These are phyloP conservation scores for Hypanus sabinus DNA, from an alignment of 2,113 vertebrate species.

Conservation along the genomic window DNA sequence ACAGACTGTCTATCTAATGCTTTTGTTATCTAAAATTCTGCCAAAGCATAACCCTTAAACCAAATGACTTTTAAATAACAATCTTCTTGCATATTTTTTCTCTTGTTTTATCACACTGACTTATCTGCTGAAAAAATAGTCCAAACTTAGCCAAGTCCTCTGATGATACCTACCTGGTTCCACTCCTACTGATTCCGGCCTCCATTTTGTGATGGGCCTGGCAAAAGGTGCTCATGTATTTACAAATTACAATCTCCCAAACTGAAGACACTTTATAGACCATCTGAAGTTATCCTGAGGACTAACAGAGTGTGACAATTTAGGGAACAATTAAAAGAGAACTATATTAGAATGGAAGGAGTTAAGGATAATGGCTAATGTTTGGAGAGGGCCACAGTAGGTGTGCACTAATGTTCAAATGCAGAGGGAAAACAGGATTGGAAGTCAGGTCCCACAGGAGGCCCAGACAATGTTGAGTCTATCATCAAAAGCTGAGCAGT, in stretches of 20 bases:
- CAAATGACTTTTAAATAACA: background rate
- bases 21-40: background rate
- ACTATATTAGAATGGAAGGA: no score
- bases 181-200: background rate
- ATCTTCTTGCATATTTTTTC: background rate
- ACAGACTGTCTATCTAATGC: background rate
- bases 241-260: background rate
- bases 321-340: no score
- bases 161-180: background rate
- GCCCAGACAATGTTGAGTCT: no score
- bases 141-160: background rate
- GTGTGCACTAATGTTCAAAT: no score
- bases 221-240: background rate
- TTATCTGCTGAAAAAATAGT: background rate
- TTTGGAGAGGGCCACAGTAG: no score
- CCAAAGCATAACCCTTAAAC: background rate
- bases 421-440: no score
- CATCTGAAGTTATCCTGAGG: no score
- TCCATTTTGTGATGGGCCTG: background rate
- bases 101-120: background rate
- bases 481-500: no score
- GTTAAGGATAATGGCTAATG: no score
- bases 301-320: no score
- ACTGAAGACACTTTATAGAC: no score
- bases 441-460: no score